phyloP scores from a whole-genome alignment of 2,113 vertebrate genomes.

The Corythaeola cristata region DNA sequence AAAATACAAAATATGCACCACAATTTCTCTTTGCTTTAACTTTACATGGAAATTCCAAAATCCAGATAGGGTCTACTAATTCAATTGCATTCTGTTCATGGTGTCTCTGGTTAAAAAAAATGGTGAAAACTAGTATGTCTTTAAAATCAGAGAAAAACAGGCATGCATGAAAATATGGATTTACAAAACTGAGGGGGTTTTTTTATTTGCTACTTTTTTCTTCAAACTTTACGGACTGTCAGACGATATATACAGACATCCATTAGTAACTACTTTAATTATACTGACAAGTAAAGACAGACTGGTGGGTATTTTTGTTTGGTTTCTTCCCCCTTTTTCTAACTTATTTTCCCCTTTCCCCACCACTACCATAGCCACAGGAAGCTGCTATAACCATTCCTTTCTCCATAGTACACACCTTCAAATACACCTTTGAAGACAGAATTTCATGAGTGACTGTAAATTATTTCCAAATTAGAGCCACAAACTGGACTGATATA shows the following conservation, averaged over 20 bases:
- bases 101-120: not conserved
- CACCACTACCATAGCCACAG: not conserved
- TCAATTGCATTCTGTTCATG: not conserved
- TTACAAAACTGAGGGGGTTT: not conserved
- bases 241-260: not conserved
- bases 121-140: not conserved
- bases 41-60: not conserved
- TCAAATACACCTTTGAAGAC: not conserved
- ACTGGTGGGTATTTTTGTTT: fast-evolving
- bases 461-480: not conserved
- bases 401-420: not conserved
- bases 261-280: not conserved
- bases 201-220: not conserved
- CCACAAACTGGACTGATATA: not conserved
- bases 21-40: not conserved
- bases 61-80: not conserved
- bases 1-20: not conserved
- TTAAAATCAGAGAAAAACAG: not conserved
- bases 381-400: not conserved
- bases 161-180: not conserved
- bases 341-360: not conserved
- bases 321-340: not conserved
- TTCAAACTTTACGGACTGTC: not conserved
- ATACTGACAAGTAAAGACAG: not conserved
- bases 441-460: not conserved